Base-by-base conservation (phyloP, 1,140 invertebrate genomes). In the Argopecten irradians region DNA sequence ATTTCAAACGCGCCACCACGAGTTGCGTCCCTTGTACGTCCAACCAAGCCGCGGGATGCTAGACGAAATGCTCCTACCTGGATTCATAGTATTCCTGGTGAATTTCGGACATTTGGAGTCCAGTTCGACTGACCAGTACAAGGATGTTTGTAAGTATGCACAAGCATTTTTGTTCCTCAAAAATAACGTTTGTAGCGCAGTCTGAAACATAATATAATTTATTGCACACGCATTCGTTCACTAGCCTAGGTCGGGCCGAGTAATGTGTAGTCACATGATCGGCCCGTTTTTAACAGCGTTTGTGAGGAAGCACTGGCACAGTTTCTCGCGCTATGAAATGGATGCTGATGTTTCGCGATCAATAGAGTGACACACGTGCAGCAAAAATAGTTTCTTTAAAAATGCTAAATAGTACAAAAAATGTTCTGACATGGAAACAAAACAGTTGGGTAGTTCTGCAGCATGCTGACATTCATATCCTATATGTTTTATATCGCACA, bases 1-100 rank as follows among this genome's bases (percentile, higher is more conserved):
- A n/a, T 71, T 71, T n/a, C 55, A 28, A 71, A 8, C 55, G n/a
- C 2, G 55, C 28, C n/a, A 71, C n/a, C 55, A 71, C 55, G 16
- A 71, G 55, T 71, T 71, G n/a, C 55, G 55, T 71, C 55, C 55
- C 55, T n/a, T 71, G 55, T 28, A 28, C 55, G 55, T 71, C n/a
- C n/a, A 28, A 71, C 55, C 55, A 71, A 71, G 22, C 55, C 2
- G n/a, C 55, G 16, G 55, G 55, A 71, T 71, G 55, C 55, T 8
- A 0, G 36, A 39, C 5, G 22, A 71, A n/a, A 71, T 28, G 55
- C 2, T 71, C 11, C 55, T 71, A 71, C 55, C 55, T 71, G 55
- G 55, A n/a, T 71, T 71, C 28, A 28, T 71, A 16, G 55, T 71
- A 16, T 71, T 71, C 28, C 55, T 71, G 22, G n/a, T 71, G 28